Conservation (phyloP, 2,113 vertebrate species). For the Motacilla alba region DNA sequence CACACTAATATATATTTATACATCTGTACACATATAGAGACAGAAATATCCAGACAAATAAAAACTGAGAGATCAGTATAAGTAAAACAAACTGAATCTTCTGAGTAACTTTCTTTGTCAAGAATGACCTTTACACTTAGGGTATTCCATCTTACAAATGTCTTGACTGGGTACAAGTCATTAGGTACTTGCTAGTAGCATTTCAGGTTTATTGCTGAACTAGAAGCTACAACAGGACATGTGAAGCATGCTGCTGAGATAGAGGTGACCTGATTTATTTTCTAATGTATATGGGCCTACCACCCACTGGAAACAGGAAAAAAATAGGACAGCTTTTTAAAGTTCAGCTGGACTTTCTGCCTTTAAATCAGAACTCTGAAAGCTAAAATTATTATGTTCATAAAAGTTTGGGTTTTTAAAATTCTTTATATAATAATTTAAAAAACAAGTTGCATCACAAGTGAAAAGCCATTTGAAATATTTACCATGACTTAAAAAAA, state of each 20-base stretch:
- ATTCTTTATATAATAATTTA: background rate
- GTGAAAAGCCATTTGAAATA: background rate
- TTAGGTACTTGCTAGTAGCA: background rate
- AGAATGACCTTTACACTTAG: background rate
- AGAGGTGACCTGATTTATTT: background rate
- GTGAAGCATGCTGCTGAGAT: background rate
- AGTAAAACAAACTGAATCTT: background rate
- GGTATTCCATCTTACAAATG: background rate
- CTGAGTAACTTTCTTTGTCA: background rate
- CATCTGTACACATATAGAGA: rapidly evolving
- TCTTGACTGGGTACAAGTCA: background rate
- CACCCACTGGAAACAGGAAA: background rate
- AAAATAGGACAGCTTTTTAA: constrained; percentile 5
- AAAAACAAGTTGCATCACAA: background rate
- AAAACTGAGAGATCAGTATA: background rate
- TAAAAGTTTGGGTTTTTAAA: background rate
- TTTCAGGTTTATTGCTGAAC: background rate
- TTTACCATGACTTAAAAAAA: background rate
- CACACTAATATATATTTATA: background rate
- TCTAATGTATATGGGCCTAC: background rate
- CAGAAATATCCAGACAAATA: background rate
- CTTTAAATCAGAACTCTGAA: background rate
- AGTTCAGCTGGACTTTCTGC: background rate
- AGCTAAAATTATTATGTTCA: background rate
- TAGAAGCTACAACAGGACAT: background rate